Percentiles rank a stretch among this genome's conserved stretches.
Evolutionary conservation across 2,113 vertebrate genomes (phyloP).

Genomic region (Corydoras maculifer): DNA sequence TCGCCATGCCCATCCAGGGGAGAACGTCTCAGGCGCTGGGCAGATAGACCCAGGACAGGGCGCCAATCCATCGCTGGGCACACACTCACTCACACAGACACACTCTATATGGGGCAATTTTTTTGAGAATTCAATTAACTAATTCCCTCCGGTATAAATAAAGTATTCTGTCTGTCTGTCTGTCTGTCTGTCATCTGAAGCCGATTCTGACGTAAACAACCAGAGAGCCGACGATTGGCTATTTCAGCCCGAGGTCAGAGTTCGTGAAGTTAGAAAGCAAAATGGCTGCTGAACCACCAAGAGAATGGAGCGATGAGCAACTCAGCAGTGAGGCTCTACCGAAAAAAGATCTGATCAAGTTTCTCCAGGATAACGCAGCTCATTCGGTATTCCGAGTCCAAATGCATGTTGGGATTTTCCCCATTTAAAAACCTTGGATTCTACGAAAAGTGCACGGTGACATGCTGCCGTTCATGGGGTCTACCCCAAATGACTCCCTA

Average conservation of each 20-base stretch:
- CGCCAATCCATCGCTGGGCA: too few species aligned
- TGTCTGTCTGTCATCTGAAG: too few species aligned
- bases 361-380: conserved; percentile 85
- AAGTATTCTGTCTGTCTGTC: too few species aligned
- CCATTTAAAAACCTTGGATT: not conserved
- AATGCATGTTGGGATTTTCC: rapidly evolving
- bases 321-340: conserved; percentile 83
- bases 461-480: not conserved
- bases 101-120: too few species aligned
- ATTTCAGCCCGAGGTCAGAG: conserved; percentile 39
- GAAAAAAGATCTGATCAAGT: conserved; percentile 90
- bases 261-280: conserved; percentile 48
- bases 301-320: conserved; percentile 83
- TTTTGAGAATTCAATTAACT: too few species aligned
- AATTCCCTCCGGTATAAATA: too few species aligned
- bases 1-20: too few species aligned
- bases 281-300: conserved; percentile 70
- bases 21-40: too few species aligned
- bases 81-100: too few species aligned
- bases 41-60: too few species aligned
- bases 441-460: not conserved
- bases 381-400: conserved; percentile 70
- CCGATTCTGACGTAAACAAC: too few species aligned
- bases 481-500: not conserved
- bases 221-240: conserved; percentile 19